Evolutionary conservation across 2,888 invertebrate species (phyloP).

Genomic region (Rambutsinella grinnellia): DNA sequence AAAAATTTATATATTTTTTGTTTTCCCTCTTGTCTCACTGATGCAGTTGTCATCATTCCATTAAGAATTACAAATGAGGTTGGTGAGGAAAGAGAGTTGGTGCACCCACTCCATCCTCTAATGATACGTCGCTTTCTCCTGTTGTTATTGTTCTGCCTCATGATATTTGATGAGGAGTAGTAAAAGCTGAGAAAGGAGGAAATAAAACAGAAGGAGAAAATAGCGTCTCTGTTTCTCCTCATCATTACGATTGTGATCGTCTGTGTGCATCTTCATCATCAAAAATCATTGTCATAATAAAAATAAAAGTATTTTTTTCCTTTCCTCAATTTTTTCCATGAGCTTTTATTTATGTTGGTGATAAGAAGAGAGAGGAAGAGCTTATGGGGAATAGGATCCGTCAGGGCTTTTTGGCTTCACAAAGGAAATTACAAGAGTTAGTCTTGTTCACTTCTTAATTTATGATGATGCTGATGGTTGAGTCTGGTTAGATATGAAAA

Average conservation of each 20-base stretch:
- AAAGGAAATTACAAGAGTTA: slow-evolving; percentile 22
- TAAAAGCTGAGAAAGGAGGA: slow-evolving; percentile 4
- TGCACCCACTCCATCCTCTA: background rate
- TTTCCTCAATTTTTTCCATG: background rate
- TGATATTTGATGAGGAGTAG: slow-evolving; percentile 18
- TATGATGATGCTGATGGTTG: background rate
- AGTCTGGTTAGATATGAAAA: background rate
- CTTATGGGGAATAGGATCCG: background rate
- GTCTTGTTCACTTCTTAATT: background rate
- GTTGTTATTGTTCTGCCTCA: slow-evolving; percentile 15
- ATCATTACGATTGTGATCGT: background rate
- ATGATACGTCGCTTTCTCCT: slow-evolving; percentile 18
- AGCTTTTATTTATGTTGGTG: background rate
- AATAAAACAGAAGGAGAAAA: slow-evolving; percentile 4
- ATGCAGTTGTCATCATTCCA: slow-evolving; percentile 51
- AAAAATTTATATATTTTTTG: background rate
- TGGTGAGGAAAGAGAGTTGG: background rate
- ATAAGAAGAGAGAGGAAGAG: background rate
- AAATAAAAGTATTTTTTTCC: slow-evolving; percentile 7
- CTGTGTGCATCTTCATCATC: slow-evolving; percentile 29
- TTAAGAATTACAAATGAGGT: slow-evolving; percentile 47
- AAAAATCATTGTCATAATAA: slow-evolving; percentile 36
- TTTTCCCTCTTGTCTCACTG: slow-evolving; percentile 13
- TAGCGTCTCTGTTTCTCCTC: slow-evolving; percentile 9
- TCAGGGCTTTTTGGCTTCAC: background rate